Evolutionary conservation across 2,888 invertebrate genomes (phyloP).

Genomic region (Pteria penguin): DNA sequence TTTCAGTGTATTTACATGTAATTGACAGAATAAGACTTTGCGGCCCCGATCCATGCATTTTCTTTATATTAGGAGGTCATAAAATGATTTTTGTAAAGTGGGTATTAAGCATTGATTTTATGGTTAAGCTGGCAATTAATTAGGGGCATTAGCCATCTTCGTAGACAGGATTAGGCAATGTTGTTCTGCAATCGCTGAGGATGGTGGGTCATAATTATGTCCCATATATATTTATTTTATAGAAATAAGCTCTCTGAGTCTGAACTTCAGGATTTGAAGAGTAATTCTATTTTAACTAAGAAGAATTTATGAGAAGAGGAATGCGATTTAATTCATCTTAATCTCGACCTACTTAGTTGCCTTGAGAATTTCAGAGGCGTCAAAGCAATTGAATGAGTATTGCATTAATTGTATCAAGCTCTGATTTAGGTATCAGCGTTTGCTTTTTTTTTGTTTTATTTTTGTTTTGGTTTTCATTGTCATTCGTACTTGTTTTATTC

Average conservation of each 20-base stretch:
- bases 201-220: not conserved
- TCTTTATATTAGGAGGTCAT: constrained; percentile 36
- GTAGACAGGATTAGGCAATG: not conserved
- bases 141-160: constrained; percentile 36
- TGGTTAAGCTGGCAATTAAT: constrained; percentile 45
- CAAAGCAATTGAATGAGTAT: no score
- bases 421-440: no score
- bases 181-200: not conserved
- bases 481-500: no score
- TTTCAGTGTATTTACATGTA: constrained; percentile 32
- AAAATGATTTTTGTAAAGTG: constrained; percentile 31
- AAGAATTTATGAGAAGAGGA: not conserved
- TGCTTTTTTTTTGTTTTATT: no score
- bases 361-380: no score
- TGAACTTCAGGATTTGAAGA: not conserved
- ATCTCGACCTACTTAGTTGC: no score
- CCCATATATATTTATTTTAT: not conserved
- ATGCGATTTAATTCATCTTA: not conserved
- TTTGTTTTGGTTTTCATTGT: no score
- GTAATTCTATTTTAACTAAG: not conserved
- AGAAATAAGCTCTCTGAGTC: not conserved
- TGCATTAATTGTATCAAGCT: no score
- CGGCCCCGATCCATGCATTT: constrained; percentile 3
- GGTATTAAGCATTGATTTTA: constrained; percentile 34
- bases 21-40: constrained; percentile 23